phyloP scores from a whole-genome alignment of 2,797 vertebrate genomes.

The Taenioides sp. region DNA sequence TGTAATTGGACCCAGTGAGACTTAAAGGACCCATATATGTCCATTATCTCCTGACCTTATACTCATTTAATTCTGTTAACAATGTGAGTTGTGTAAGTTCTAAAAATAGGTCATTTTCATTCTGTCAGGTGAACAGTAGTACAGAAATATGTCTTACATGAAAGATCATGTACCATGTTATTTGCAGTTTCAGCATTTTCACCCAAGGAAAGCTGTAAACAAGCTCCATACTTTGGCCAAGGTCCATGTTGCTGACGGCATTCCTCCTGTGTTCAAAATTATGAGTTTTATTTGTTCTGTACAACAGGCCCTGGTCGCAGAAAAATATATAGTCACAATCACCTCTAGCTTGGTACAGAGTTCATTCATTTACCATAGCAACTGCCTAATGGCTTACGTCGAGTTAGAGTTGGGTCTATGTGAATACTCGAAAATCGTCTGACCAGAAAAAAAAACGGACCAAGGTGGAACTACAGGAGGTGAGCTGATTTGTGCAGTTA shows the following conservation, averaged over 20 bases:
- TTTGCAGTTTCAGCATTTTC: not conserved
- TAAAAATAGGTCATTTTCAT: not conserved
- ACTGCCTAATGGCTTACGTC: not conserved
- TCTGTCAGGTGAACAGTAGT: not conserved
- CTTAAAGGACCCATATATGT: not conserved
- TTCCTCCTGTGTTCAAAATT: not conserved
- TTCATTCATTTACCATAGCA: not conserved
- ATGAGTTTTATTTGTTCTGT: not conserved
- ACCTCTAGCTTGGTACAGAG: not conserved
- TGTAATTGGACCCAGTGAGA: slow-evolving; percentile 31
- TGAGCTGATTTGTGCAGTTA: too few species aligned
- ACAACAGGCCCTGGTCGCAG: too few species aligned
- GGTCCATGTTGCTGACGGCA: not conserved
- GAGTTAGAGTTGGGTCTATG: not conserved
- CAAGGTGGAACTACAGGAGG: too few species aligned
- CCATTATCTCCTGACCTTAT: not conserved
- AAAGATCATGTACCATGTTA: not conserved
- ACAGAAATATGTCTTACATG: not conserved
- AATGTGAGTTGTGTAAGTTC: not conserved
- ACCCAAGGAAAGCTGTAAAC: not conserved
- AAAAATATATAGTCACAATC: not conserved
- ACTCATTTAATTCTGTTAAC: not conserved
- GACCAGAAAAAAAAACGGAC: too few species aligned
- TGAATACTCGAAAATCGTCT: not conserved
- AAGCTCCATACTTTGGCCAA: not conserved